Evolutionary conservation across 2,113 vertebrate species (phyloP).

Genomic region (Noturus placidus): DNA sequence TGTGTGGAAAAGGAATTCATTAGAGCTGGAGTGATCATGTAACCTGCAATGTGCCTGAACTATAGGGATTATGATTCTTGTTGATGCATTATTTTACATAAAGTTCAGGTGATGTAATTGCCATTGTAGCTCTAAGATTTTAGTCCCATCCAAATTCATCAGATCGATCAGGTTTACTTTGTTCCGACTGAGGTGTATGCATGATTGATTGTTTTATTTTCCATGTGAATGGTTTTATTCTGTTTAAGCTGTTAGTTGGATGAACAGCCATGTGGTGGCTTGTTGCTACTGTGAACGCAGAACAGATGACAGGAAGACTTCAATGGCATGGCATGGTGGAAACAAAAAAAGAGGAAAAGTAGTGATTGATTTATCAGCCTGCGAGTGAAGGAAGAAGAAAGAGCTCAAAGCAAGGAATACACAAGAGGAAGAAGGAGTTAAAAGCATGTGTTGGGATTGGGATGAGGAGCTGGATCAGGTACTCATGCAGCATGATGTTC

Average conservation of each 20-base stretch:
- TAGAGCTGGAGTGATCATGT: neutral
- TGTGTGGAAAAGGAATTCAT: neutral
- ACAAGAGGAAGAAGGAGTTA: constrained; percentile 36
- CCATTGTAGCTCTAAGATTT: neutral
- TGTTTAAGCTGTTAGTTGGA: neutral
- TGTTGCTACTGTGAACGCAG: constrained; percentile 6
- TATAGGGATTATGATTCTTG: neutral
- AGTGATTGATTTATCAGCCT: constrained; percentile 54
- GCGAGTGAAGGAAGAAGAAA: constrained; percentile 21
- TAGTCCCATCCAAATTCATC: neutral
- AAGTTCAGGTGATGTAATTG: neutral
- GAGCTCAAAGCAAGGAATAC: constrained; percentile 38
- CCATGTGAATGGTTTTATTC: neutral
- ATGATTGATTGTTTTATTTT: too few relatives aligned
- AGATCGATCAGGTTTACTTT: neutral
- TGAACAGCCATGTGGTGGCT: too few relatives aligned
- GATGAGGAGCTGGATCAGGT: constrained; percentile 38
- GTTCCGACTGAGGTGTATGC: neutral
- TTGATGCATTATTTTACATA: too few relatives aligned
- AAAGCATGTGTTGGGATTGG: constrained; percentile 24
- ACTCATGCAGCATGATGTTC: constrained; percentile 30
- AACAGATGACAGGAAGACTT: constrained; percentile 20
- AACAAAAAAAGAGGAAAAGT: constrained; percentile 23
- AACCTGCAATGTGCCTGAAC: neutral
- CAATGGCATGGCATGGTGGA: neutral